Evolutionary conservation across 2,113 vertebrate genomes (phyloP).

Genomic region (Melanotaenia duboulayi): DNA sequence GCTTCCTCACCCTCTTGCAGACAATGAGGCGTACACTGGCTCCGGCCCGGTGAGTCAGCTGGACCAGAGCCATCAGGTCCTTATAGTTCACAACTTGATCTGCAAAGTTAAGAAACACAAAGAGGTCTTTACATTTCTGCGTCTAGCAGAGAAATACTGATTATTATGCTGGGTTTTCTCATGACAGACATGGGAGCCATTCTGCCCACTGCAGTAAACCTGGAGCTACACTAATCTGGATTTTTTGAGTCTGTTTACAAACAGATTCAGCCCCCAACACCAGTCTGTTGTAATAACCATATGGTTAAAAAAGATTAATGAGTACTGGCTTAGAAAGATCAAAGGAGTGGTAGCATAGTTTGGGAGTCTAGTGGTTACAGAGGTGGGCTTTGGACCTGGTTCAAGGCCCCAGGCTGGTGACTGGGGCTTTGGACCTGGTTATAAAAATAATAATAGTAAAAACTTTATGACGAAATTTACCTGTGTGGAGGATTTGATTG

Average conservation of each 20-base stretch:
- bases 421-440: no score
- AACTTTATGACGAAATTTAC: conserved; percentile 69
- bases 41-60: conserved; percentile 89
- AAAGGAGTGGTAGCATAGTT: no score
- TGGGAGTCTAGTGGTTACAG: no score
- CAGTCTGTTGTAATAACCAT: background rate
- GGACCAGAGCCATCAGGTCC: conserved; percentile 92
- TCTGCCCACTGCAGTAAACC: background rate
- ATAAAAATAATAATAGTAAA: no score
- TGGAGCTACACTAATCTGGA: background rate
- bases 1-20: conserved; percentile 91
- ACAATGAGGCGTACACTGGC: conserved; percentile 88
- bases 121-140: background rate
- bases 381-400: no score
- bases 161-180: background rate
- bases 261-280: background rate
- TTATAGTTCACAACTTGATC: conserved; percentile 93
- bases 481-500: conserved; percentile 92
- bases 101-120: conserved; percentile 66
- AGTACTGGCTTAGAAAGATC: background rate
- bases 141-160: background rate
- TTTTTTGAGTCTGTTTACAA: background rate
- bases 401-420: no score
- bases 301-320: background rate
- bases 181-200: conserved; percentile 3